Evolutionary conservation across 2,888 invertebrate genomes (phyloP).

Genomic region (Microctonus hyperodae): DNA sequence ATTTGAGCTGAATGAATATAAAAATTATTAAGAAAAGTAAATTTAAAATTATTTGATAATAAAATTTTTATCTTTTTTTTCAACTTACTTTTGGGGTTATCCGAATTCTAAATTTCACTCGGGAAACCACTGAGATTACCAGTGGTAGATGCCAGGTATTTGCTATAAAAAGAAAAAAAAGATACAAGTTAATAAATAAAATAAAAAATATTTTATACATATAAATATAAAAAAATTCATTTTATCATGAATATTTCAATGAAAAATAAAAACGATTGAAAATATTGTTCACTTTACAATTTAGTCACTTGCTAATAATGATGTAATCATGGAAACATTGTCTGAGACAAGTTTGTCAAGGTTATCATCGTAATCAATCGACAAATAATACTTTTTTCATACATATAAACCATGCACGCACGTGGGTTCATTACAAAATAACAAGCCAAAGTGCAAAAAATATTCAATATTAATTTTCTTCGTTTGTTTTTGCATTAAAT

Average conservation of each 20-base stretch:
- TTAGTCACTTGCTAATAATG: not conserved
- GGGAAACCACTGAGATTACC: slow-evolving; percentile 58
- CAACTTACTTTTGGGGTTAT: slow-evolving; percentile 56
- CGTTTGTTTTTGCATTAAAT: not conserved
- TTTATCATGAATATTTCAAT: not conserved
- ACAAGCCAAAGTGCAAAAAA: not conserved
- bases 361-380: not conserved
- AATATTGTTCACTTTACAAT: not conserved
- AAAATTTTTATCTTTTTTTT: not conserved
- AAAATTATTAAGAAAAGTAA: slow-evolving; percentile 29
- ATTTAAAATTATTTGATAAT: not conserved
- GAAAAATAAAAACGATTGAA: not conserved
- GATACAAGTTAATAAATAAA: not conserved
- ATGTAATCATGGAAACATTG: not conserved
- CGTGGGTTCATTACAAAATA: not conserved
- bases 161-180: slow-evolving; percentile 43
- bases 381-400: not conserved
- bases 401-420: not conserved
- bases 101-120: slow-evolving; percentile 53
- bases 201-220: not conserved
- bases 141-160: slow-evolving; percentile 43
- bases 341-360: not conserved
- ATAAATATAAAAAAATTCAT: slow-evolving; percentile 9
- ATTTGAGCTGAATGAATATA: slow-evolving; percentile 21
- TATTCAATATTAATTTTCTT: not conserved